Evolutionary conservation across 2,888 invertebrate genomes (phyloP), one percentile per base, ranked within the genome.

Genomic region (Melikaiella ostensackeni): DNA sequence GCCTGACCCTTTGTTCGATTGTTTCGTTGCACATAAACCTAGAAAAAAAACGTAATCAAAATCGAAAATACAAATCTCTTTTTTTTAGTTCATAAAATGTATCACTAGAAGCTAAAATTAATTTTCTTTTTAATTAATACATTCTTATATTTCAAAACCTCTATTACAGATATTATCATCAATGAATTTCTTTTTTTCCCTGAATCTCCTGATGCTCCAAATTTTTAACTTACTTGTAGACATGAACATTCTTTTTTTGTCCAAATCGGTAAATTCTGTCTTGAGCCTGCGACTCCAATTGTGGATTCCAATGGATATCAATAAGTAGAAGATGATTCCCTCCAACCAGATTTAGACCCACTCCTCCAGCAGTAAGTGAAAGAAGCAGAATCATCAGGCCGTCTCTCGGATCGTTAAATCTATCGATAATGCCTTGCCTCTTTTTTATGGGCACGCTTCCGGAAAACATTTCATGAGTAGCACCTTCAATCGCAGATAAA

Each of bases 231-330:
- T 87, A 97, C 96, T 97, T 96, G 91, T 98, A 97, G 74, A 98
- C 94, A 85, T 94, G 93, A 0, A 98, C 98, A 84, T 94, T 91
- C 87, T 96, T 96, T 70, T 91, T 94, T 91, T 99, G 99, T 0
- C 98, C 98, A 81, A 98, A 95, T 79, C 98, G 93, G 92, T 98
- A 98, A 80, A 99, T 95, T 80, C 99, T 93, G 92, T 99, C 99
- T 92, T 97, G 97, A 0, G 98, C 99, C 91, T 99, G 99, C 62
- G 95, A 94, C 92, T 99, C 99, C 64, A 99, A 92, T 88, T 98
- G 98, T 0, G 99, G 99, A 93, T 99, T 99, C 98, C 98, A 99
- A 92, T 99, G 98, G 75, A 98, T 94, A 92, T 99, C 99, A 30
- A 98, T 91, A 46, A 99, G 92, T 42, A 98, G 93, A 66, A 99